Percentiles rank a stretch among this genome's conserved stretches.
These are phyloP conservation scores for Ostrea denselamellosa DNA, from an alignment of 1,140 invertebrate species.

Conservation along the genomic window DNA sequence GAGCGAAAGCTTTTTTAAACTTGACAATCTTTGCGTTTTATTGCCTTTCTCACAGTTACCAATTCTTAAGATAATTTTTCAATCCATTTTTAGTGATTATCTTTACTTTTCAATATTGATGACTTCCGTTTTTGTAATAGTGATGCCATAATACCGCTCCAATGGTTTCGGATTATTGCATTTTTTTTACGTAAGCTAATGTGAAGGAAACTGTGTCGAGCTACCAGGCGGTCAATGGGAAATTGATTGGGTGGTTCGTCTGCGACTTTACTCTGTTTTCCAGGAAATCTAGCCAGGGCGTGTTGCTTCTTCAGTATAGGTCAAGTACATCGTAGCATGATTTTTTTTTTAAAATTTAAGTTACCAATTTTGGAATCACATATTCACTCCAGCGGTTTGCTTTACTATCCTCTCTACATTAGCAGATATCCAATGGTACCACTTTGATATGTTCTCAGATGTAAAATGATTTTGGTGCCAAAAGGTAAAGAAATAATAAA, in stretches of 20 bases:
- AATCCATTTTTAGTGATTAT: slow-evolving; percentile 38
- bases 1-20: slow-evolving; percentile 34
- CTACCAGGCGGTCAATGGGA: slow-evolving; percentile 6
- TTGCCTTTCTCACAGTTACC: slow-evolving; percentile 36
- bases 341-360: too few species aligned
- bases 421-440: too few species aligned
- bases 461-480: too few species aligned
- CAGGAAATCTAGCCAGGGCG: slow-evolving; percentile 11
- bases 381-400: too few species aligned
- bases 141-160: slow-evolving; percentile 26
- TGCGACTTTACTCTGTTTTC: not conserved
- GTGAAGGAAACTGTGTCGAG: slow-evolving; percentile 18
- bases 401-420: too few species aligned
- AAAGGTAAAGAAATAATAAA: too few species aligned
- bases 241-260: not conserved
- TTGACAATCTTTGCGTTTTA: slow-evolving; percentile 36
- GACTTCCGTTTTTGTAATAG: slow-evolving; percentile 28
- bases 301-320: not conserved
- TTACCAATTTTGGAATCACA: too few species aligned
- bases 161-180: not conserved
- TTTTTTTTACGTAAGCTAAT: slow-evolving; percentile 29
- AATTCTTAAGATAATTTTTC: slow-evolving; percentile 40
- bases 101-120: slow-evolving; percentile 37
- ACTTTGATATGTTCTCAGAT: too few species aligned
- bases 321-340: not conserved